Evolutionary conservation across 2,113 vertebrate genomes (phyloP).

Genomic region (Verasper variegatus): DNA sequence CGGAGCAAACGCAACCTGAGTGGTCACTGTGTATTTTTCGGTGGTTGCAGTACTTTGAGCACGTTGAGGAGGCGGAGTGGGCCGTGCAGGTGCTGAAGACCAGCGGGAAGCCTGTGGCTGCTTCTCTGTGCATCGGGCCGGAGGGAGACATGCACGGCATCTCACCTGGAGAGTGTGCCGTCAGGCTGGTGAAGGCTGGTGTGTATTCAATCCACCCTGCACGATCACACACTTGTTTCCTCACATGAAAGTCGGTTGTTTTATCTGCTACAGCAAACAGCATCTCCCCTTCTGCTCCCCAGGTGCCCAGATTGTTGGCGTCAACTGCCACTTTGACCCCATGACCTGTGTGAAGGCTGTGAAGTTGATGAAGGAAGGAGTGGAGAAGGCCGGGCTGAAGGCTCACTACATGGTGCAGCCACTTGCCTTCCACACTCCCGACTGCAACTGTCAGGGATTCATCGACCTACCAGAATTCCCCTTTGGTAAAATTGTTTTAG

Average conservation of each 20-base stretch:
- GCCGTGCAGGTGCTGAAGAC: slow-evolving; percentile 92
- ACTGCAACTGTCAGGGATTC: slow-evolving; percentile 95
- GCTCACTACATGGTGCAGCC: slow-evolving; percentile 94
- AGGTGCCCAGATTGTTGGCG: slow-evolving; percentile 92
- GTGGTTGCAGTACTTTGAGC: slow-evolving; percentile 93
- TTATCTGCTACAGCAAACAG: slow-evolving; percentile 81
- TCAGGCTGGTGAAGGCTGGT: slow-evolving; percentile 92
- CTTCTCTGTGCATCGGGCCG: slow-evolving; percentile 92
- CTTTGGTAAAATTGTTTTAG: slow-evolving; percentile 84
- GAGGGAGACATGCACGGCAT: slow-evolving; percentile 93
- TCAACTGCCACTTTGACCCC: slow-evolving; percentile 98
- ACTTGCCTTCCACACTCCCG: slow-evolving; percentile 94
- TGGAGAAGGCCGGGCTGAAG: slow-evolving; percentile 90
- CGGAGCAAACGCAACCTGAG: background rate
- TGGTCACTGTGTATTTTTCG: background rate
- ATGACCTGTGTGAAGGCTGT: slow-evolving; percentile 87
- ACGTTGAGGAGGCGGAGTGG: slow-evolving; percentile 98
- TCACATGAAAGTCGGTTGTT: background rate
- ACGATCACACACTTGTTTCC: background rate
- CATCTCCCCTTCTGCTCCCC: slow-evolving; percentile 61
- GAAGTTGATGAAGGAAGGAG: slow-evolving; percentile 93
- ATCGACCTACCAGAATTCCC: slow-evolving; percentile 98
- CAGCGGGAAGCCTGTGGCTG: slow-evolving; percentile 90
- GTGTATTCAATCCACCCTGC: background rate
- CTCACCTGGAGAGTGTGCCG: slow-evolving; percentile 89